Base-by-base conservation (phyloP, 2,113 vertebrate species). In the Semicossyphus pulcher region DNA sequence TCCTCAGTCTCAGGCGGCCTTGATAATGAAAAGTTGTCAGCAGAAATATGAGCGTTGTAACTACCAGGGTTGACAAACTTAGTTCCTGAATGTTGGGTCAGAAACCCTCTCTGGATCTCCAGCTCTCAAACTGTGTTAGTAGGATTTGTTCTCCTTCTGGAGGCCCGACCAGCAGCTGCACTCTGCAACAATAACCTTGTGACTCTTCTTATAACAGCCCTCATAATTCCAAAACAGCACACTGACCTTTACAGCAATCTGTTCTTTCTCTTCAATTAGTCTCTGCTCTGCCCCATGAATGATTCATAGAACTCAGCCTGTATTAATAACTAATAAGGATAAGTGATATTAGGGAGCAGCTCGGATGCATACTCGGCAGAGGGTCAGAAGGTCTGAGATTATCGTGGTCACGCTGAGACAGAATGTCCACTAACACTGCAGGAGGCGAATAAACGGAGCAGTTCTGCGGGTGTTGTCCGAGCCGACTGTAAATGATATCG, bases 261-360 rank as follows among this genome's bases (percentile, higher is more conserved):
- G 66, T 60, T 65, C 58, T 65, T 69, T 64, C 42, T 49, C 62
- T 79, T 72, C 66, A 76, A 58, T 82, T 73, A 66, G 67, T 54
- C 71, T 32, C 53, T 49, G 54, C 62, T 26, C 18, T 28, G 14
- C 37, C 42, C 16, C 63, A 71, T 74, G 32, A 59, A 77, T 63
- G 34, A 76, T 76, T 76, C 72, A 79, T 44, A 10, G 21, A 53
- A 10, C 47, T 26, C 32, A 8, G 41, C n/a, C 7, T 31, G 63
- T 51, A 59, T 74, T 77, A 25, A 82, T 77, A 36, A 67, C 78
- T 57, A 77, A 52, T 61, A 56, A 25, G 42, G 59, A 60, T 52
- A 42, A 82, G 71, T 58, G 48, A 61, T 37, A 36, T 44, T 31
- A 51, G 39, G 81, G 59, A 67, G n/a, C 44, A 34, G 44, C 54